These are phyloP conservation scores for Elysia crispata DNA, from an alignment of 2,888 invertebrate species.

Conservation along the genomic window DNA sequence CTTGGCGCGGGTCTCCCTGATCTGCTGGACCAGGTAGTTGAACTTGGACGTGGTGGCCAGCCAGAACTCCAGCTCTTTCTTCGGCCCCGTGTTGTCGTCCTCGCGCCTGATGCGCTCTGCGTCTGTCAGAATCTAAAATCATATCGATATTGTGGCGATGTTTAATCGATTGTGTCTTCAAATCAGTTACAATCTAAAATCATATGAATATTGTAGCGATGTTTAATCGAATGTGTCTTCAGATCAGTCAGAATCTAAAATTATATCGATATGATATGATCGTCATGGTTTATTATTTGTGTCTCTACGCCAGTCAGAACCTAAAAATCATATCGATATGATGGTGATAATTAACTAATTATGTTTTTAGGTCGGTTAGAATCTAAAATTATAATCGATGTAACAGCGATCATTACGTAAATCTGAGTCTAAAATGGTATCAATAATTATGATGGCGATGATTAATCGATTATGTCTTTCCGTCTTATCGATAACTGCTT, in stretches of 20 bases:
- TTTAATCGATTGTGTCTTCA: background rate
- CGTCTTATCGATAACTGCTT: too few relatives aligned
- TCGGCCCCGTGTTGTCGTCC: conserved; percentile 87
- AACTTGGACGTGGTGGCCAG: conserved; percentile 72
- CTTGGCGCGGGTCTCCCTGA: conserved; percentile 52
- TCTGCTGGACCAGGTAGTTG: conserved; percentile 73
- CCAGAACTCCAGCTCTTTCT: conserved; percentile 78
- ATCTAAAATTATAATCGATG: background rate
- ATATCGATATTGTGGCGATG: background rate
- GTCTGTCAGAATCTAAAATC: conserved; percentile 83
- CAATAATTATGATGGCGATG: background rate
- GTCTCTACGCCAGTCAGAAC: background rate
- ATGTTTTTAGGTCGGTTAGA: background rate
- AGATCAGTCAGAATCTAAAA: too few relatives aligned
- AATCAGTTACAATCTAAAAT: too few relatives aligned
- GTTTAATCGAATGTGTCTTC: too few relatives aligned
- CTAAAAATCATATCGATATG: background rate
- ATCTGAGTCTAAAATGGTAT: background rate
- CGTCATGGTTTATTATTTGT: too few relatives aligned
- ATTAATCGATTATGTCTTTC: background rate
- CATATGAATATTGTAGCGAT: too few relatives aligned
- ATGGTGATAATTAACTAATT: background rate
- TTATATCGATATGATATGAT: too few relatives aligned
- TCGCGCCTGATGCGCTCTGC: conserved; percentile 90
- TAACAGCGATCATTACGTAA: background rate